These are phyloP conservation scores for Rapana venosa DNA, from an alignment of 2,888 invertebrate species.

Conservation along the genomic window DNA sequence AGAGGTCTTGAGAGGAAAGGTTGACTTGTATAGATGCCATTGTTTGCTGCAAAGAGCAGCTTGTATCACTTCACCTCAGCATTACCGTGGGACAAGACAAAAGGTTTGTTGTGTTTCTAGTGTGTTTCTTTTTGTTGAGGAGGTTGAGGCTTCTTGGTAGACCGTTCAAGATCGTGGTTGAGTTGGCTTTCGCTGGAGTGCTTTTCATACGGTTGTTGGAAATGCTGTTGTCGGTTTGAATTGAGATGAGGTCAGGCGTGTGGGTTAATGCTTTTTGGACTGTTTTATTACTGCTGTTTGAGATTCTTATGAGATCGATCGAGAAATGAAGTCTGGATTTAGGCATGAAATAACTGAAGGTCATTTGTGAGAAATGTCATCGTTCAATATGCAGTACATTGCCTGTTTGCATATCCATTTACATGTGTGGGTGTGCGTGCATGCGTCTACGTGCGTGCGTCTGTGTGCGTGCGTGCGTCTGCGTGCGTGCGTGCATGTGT, in stretches of 20 bases:
- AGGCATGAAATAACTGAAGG: no score
- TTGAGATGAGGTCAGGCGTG: background rate
- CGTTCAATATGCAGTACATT: no score
- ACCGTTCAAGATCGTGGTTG: background rate
- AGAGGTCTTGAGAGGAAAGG: constrained; percentile 47
- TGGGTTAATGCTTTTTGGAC: background rate
- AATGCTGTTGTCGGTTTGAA: background rate
- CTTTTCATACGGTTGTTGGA: background rate
- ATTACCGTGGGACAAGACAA: constrained; percentile 3
- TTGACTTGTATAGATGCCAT: constrained; percentile 41
- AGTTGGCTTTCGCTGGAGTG: background rate
- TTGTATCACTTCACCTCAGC: constrained; percentile 14
- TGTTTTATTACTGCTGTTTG: background rate
- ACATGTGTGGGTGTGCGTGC: no score
- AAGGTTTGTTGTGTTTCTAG: constrained; percentile 30
- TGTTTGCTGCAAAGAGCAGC: constrained; percentile 30
- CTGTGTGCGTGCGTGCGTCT: no score
- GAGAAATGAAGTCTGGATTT: no score
- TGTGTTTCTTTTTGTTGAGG: constrained; percentile 10
- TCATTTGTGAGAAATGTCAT: no score
- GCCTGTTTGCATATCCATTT: no score
- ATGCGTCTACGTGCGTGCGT: no score
- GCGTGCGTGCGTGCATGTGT: no score
- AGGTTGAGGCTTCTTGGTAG: constrained; percentile 6
- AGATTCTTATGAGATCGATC: background rate